Percentiles rank a stretch among this genome's conserved stretches.
These are phyloP conservation scores for Passer montanus DNA, from an alignment of 2,113 vertebrate genomes.

Conservation along the genomic window DNA sequence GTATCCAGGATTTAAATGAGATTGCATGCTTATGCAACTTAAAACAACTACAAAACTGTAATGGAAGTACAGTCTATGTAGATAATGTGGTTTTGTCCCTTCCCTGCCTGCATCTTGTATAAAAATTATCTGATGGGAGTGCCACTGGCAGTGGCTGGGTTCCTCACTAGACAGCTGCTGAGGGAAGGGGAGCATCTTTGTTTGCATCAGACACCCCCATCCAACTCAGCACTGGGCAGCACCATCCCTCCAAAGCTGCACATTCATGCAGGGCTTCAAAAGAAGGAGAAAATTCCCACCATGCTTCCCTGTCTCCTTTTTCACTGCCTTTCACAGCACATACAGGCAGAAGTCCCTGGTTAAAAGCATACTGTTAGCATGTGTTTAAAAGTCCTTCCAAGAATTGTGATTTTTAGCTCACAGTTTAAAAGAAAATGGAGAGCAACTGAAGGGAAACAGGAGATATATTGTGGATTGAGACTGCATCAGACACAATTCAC, in stretches of 20 bases:
- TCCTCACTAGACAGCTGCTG: background rate
- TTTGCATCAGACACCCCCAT: background rate
- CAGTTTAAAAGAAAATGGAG: background rate
- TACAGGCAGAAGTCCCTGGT: background rate
- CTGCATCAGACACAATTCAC: background rate
- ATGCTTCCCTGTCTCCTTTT: background rate
- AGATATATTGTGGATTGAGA: background rate
- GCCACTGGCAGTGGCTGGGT: background rate
- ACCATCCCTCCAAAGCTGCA: background rate
- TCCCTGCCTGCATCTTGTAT: background rate
- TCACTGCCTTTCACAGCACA: background rate
- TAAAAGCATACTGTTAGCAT: background rate
- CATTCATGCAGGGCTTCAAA: background rate
- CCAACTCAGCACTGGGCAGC: background rate
- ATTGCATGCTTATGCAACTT: background rate
- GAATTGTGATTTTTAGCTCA: background rate
- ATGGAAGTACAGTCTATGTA: background rate
- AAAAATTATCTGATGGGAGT: background rate
- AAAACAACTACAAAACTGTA: background rate
- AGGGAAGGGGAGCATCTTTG: background rate
- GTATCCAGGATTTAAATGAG: background rate
- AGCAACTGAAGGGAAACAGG: background rate
- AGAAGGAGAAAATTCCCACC: background rate
- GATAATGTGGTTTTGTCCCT: background rate
- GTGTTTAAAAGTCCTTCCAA: background rate